Evolutionary conservation across 2,888 invertebrate genomes (phyloP).

Genomic region (Pterobdella sp.): DNA sequence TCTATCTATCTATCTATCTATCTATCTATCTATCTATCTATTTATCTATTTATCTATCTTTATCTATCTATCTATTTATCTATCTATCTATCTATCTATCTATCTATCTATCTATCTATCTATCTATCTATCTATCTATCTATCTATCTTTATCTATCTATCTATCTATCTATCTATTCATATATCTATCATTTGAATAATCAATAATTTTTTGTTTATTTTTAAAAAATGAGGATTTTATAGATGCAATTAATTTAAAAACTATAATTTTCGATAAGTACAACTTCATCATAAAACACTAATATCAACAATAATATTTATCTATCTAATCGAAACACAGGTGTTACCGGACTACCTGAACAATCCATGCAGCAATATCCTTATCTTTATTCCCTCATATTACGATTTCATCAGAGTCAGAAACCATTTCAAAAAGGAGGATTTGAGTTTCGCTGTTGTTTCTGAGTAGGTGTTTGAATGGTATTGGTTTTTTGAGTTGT

Average conservation of each 20-base stretch:
- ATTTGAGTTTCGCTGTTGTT: constrained; percentile 77
- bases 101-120: not conserved
- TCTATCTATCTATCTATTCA: not conserved
- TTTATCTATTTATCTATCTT: not conserved
- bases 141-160: not conserved
- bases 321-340: not conserved
- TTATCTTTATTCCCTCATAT: constrained; percentile 86
- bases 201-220: not conserved
- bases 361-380: constrained; percentile 62
- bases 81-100: not conserved
- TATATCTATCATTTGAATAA: not conserved
- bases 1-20: not conserved
- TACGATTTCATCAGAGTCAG: constrained; percentile 84
- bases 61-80: not conserved
- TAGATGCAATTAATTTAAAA: not conserved
- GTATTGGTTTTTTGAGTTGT: not conserved
- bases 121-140: not conserved
- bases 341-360: constrained; percentile 72
- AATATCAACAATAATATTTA: constrained; percentile 8
- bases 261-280: too few species aligned
- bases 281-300: too few species aligned
- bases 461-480: constrained; percentile 66
- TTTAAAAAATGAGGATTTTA: not conserved
- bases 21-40: not conserved
- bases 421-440: constrained; percentile 83